Base-by-base conservation (phyloP, 2,113 vertebrate genomes). In the Petrocephalus zakoni region DNA sequence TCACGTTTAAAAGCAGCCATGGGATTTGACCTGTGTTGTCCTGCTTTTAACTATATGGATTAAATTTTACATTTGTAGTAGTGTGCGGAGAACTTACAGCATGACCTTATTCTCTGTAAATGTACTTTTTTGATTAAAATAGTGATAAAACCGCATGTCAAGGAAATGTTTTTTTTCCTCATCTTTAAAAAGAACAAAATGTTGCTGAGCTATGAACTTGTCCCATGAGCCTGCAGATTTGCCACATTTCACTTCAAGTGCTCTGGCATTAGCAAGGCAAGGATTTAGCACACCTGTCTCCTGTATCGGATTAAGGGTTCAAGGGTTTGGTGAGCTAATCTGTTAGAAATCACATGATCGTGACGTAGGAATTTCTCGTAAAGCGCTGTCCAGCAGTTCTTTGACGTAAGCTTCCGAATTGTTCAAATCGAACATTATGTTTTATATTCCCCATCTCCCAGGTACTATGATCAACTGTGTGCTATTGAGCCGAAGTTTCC, bases 391-490 rank as follows among this genome's bases (percentile, higher is more conserved):
- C 25, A 42, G 37, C 37, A 46, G 1, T 42, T 5, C 11, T 47
- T 49, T 0, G 19, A 21, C 49, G 46, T n/a, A 25, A 11, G 46
- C 21, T 29, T 85, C n/a, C 3, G 78, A 22, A 34, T 82, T 47
- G 37, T 22, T 83, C 19, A 47, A 47, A 83, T n/a, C 22, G 17
- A 42, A 49, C 21, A 49, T 46, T 4, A n/a, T 2, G n/a, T 34
- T 55, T n/a, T 86, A 17, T 55, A 4, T 55, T 22, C 88, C 42
- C 49, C 90, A 55, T 86, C 29, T 88, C 91, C 1, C 93, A 99
- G 98, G 93, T 99, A 99, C 91, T 99, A 99, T 91, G 98, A 99
- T 93, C 98, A 99, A 75, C 96, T 99, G 53, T 99, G 98, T 95
- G 92, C 98, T 47, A 96, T 99, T 83, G 98, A 99, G 91, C 97